phyloP scores from a whole-genome alignment of 2,888 invertebrate genomes.

The Carabus problematicus region DNA sequence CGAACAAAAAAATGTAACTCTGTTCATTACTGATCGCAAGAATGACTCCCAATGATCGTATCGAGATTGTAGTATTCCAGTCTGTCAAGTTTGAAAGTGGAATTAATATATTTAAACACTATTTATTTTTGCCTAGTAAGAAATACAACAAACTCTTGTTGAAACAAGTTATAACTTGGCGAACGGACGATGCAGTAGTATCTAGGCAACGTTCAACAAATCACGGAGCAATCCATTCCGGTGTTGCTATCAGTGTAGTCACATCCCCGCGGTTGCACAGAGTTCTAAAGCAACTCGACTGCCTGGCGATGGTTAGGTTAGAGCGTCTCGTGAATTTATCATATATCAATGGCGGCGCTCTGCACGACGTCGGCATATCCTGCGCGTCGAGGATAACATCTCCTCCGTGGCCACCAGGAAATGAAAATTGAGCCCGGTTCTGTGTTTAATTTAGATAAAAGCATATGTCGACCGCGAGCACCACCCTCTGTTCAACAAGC shows the following conservation, averaged over 20 bases:
- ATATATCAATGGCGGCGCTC: slow-evolving; percentile 4
- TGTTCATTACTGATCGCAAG: too few relatives aligned
- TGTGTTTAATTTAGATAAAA: slow-evolving; percentile 67
- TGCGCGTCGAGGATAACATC: slow-evolving; percentile 57
- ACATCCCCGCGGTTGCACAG: neutral
- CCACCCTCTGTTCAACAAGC: slow-evolving; percentile 4
- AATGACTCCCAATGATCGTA: too few relatives aligned
- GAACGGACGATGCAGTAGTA: neutral
- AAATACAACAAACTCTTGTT: neutral
- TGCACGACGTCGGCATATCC: slow-evolving; percentile 24
- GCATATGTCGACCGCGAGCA: slow-evolving; percentile 58
- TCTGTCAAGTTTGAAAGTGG: too few relatives aligned
- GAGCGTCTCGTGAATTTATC: slow-evolving; percentile 9
- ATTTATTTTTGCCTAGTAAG: too few relatives aligned
- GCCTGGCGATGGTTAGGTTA: neutral
- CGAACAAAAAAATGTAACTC: too few relatives aligned
- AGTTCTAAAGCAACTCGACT: too few relatives aligned
- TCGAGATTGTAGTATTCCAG: too few relatives aligned
- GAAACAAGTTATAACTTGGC: neutral
- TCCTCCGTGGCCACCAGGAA: slow-evolving; percentile 57
- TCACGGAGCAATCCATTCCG: slow-evolving; percentile 36
- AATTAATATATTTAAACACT: too few relatives aligned
- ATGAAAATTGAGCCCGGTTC: slow-evolving; percentile 62
- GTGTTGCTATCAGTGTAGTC: slow-evolving; percentile 30
- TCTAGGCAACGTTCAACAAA: slow-evolving; percentile 12